A percentile compares a stretch with the other conserved stretches of the same genome.
These are phyloP conservation scores for Notarius lentiginosus DNA, from an alignment of 2,113 vertebrate genomes.

Conservation along the genomic window DNA sequence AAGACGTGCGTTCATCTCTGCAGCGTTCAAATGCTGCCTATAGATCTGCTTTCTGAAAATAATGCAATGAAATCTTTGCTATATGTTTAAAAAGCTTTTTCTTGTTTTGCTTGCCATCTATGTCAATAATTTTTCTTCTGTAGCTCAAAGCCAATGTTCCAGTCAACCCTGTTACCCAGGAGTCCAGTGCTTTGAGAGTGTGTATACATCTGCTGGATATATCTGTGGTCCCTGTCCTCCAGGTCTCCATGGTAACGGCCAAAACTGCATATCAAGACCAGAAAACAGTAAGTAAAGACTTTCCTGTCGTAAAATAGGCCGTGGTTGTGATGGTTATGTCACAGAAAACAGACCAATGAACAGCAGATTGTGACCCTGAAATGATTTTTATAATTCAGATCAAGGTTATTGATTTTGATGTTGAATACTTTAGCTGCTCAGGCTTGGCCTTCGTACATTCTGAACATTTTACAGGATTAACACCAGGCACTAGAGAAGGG, in stretches of 20 bases:
- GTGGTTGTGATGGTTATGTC: background rate
- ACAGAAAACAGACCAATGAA: background rate
- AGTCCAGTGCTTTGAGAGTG: constrained; percentile 72
- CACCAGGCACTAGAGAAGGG: constrained; percentile 34
- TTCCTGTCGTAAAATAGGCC: background rate
- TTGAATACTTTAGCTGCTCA: constrained; percentile 31
- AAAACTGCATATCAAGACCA: constrained; percentile 56
- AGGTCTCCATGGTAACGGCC: constrained; percentile 70
- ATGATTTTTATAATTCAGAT: background rate
- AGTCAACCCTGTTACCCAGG: constrained; percentile 67
- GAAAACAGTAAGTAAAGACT: constrained; percentile 37
- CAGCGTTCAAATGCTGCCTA: background rate
- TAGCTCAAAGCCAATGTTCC: constrained; percentile 57
- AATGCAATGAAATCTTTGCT: background rate
- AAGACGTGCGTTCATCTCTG: background rate
- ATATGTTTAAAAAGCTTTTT: background rate
- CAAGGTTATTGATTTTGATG: background rate
- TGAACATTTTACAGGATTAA: constrained; percentile 67
- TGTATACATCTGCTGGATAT: constrained; percentile 63
- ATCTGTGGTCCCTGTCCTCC: constrained; percentile 73
- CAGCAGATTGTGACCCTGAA: background rate
- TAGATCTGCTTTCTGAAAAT: background rate
- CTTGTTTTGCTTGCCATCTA: background rate
- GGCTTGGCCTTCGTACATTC: constrained; percentile 65
- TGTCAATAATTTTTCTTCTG: background rate